These are phyloP conservation scores for Cartodere bifasciata DNA, from an alignment of 2,888 invertebrate genomes.

Conservation along the genomic window DNA sequence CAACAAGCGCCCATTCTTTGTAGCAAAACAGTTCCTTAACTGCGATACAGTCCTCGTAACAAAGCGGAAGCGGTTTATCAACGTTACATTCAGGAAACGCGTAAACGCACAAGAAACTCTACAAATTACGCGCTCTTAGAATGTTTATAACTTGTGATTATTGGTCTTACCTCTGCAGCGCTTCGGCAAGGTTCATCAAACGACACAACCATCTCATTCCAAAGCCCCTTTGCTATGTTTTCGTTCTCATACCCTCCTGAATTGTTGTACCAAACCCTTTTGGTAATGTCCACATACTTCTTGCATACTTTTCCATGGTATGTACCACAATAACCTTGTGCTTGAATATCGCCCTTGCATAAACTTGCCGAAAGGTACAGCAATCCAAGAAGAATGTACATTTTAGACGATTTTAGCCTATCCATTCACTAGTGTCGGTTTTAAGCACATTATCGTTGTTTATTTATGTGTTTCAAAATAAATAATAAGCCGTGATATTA, in stretches of 20 bases:
- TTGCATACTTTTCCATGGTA: slow-evolving; percentile 62
- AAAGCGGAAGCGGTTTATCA: slow-evolving; percentile 63
- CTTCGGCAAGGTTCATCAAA: slow-evolving; percentile 73
- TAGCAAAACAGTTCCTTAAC: slow-evolving; percentile 84
- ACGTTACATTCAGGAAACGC: slow-evolving; percentile 69
- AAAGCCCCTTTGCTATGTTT: slow-evolving; percentile 67
- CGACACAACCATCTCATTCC: slow-evolving; percentile 74
- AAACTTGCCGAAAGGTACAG: too few species aligned
- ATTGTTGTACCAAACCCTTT: slow-evolving; percentile 45
- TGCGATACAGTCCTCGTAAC: slow-evolving; percentile 89
- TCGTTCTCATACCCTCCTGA: slow-evolving; percentile 72
- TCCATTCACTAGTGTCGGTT: too few species aligned
- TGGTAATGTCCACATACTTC: slow-evolving; percentile 37
- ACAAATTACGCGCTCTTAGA: slow-evolving; percentile 14
- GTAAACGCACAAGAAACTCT: slow-evolving; percentile 80
- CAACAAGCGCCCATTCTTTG: slow-evolving; percentile 84
- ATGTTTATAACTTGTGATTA: background rate
- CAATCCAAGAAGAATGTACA: too few species aligned
- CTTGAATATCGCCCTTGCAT: slow-evolving; percentile 9
- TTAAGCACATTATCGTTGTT: too few species aligned
- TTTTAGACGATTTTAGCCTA: too few species aligned
- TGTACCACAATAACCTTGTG: slow-evolving; percentile 65
- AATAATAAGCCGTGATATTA: too few species aligned
- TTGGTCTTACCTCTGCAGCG: slow-evolving; percentile 62
- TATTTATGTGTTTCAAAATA: too few species aligned